Conservation (phyloP, 2,797 vertebrate genomes). For the Sciurus vulgaris region DNA sequence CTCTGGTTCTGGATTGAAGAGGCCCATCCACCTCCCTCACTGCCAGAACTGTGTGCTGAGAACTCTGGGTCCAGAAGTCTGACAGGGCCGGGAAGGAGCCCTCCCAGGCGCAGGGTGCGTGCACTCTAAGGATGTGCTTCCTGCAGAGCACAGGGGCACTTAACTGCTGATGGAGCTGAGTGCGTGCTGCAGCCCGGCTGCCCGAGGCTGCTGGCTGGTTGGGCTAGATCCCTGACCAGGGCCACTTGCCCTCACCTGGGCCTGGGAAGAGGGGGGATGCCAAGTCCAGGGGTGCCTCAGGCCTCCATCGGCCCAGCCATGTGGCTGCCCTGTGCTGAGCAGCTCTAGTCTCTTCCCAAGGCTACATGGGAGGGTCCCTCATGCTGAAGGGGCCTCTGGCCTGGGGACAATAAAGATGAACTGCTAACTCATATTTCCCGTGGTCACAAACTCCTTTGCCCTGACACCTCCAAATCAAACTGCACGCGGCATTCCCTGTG, state of each 20-base stretch:
- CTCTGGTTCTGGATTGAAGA: background rate
- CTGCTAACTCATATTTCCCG: background rate
- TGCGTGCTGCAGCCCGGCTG: accelerated
- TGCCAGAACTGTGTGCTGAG: background rate
- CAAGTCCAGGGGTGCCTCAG: accelerated
- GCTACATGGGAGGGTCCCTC: background rate
- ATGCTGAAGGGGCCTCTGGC: background rate
- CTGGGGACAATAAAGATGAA: accelerated
- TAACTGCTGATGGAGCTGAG: background rate
- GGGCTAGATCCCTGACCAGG: accelerated
- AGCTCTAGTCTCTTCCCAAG: accelerated
- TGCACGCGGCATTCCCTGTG: background rate
- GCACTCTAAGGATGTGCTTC: background rate
- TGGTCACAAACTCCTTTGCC: background rate
- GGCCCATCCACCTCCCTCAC: background rate
- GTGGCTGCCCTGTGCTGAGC: background rate
- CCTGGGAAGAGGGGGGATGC: too few relatives aligned
- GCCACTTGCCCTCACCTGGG: background rate
- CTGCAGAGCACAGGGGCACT: background rate
- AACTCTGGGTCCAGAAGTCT: accelerated
- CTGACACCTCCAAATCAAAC: background rate
- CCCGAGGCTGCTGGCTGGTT: accelerated
- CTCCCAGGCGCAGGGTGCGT: background rate
- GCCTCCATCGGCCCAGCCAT: too few relatives aligned
- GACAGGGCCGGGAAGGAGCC: accelerated